These are phyloP conservation scores for Catharus bicknelli DNA, from an alignment of 2,113 vertebrate species.

Conservation along the genomic window DNA sequence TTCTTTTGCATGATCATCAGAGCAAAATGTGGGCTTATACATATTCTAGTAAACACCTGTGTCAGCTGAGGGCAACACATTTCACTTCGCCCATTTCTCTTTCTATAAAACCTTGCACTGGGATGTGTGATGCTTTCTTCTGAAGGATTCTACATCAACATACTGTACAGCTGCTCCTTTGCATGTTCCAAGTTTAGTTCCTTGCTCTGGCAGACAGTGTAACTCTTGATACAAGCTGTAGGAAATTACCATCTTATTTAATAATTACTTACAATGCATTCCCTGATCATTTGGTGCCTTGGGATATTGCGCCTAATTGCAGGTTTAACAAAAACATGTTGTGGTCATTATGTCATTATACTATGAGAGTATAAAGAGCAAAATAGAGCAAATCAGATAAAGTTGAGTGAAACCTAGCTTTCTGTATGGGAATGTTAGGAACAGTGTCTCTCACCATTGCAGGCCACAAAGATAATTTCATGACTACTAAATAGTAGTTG, in stretches of 20 bases:
- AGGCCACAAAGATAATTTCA: slow-evolving; percentile 62
- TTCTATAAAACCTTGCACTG: background rate
- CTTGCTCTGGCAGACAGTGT: background rate
- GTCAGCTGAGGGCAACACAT: background rate
- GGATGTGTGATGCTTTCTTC: background rate
- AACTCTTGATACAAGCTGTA: background rate
- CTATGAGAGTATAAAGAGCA: background rate
- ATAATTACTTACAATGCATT: slow-evolving; percentile 13
- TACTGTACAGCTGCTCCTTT: background rate
- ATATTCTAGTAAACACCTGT: background rate
- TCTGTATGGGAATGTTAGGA: slow-evolving; percentile 23
- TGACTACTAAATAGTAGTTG: slow-evolving; percentile 48
- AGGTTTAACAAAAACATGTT: slow-evolving; percentile 32
- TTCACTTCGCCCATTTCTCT: background rate
- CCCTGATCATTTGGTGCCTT: background rate
- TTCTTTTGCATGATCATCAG: background rate
- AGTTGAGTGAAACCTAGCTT: background rate
- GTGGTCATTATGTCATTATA: background rate
- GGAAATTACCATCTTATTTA: slow-evolving; percentile 13
- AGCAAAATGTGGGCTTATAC: background rate
- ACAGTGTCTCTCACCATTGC: slow-evolving; percentile 22
- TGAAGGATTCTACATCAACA: background rate
- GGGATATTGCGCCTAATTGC: background rate
- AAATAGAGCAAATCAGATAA: background rate
- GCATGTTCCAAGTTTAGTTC: background rate